Conservation (phyloP, 2,888 invertebrate species). For the Pandemis corylana region DNA sequence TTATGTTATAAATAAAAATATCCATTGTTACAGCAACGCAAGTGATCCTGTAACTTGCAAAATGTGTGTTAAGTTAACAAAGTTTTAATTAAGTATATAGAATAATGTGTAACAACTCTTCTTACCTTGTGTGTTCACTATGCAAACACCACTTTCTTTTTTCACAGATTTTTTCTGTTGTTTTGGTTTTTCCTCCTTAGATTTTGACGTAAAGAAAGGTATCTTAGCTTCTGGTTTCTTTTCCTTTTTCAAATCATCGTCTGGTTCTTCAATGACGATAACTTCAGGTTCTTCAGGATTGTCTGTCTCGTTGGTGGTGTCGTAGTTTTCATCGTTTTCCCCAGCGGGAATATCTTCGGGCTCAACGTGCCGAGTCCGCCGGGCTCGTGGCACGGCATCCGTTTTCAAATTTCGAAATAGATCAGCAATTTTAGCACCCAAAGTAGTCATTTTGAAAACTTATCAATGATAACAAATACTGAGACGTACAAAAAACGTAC, state of each 20-base stretch:
- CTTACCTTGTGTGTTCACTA: slow-evolving; percentile 74
- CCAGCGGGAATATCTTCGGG: slow-evolving; percentile 40
- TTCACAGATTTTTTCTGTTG: slow-evolving; percentile 35
- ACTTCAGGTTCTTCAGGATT: slow-evolving; percentile 55
- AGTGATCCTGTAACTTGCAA: too few species aligned
- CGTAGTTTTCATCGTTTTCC: slow-evolving; percentile 44
- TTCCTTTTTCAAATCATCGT: slow-evolving; percentile 53
- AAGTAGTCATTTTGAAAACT: slow-evolving; percentile 47
- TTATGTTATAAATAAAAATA: too few species aligned
- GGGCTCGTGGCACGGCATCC: slow-evolving; percentile 81
- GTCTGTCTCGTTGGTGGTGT: slow-evolving; percentile 12
- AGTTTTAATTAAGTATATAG: too few species aligned
- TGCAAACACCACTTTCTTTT: slow-evolving; percentile 49
- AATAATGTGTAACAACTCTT: not conserved
- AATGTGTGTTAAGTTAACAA: too few species aligned
- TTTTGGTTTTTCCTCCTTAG: slow-evolving; percentile 47
- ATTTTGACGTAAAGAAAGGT: slow-evolving; percentile 54
- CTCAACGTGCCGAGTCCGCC: slow-evolving; percentile 60
- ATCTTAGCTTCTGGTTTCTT: slow-evolving; percentile 60
- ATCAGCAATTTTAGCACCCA: slow-evolving; percentile 66
- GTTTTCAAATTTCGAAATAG: slow-evolving; percentile 77
- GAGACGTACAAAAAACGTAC: slow-evolving; percentile 15
- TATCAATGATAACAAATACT: not conserved
- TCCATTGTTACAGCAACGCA: too few species aligned
- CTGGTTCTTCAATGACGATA: slow-evolving; percentile 59